Conservation (phyloP, 1,140 invertebrate genomes). For the Eubasilissa regina region DNA sequence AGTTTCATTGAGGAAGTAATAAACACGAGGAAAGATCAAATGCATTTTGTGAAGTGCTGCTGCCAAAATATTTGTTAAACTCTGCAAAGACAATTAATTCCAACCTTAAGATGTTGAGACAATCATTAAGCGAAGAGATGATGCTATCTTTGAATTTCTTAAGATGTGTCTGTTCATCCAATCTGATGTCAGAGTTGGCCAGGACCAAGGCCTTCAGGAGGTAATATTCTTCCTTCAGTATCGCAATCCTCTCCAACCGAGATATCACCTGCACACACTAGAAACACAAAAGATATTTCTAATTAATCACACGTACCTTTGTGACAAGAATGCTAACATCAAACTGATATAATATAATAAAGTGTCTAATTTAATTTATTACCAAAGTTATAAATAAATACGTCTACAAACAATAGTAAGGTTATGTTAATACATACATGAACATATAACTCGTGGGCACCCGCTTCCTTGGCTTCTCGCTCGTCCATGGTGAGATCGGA, state of each 20-base stretch:
- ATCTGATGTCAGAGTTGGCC: constrained; percentile 91
- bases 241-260: constrained; percentile 86
- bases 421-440: constrained; percentile 75
- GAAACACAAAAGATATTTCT: background rate
- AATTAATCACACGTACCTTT: background rate
- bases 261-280: constrained; percentile 89
- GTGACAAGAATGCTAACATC: too few relatives aligned
- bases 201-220: constrained; percentile 93
- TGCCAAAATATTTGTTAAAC: too few relatives aligned
- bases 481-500: constrained; percentile 88
- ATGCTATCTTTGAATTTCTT: constrained; percentile 91
- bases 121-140: constrained; percentile 88
- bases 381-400: too few relatives aligned
- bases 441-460: constrained; percentile 86
- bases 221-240: constrained; percentile 93
- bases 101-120: constrained; percentile 83
- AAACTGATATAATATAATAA: too few relatives aligned
- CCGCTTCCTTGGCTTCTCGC: constrained; percentile 85
- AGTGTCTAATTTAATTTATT: too few relatives aligned
- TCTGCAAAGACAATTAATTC: background rate
- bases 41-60: too few relatives aligned
- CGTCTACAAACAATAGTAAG: constrained; percentile 21
- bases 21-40: too few relatives aligned
- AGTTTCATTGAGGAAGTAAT: too few relatives aligned
- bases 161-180: constrained; percentile 88